phyloP scores from a whole-genome alignment of 2,888 invertebrate species.

The Pasiphila rectangulata region DNA sequence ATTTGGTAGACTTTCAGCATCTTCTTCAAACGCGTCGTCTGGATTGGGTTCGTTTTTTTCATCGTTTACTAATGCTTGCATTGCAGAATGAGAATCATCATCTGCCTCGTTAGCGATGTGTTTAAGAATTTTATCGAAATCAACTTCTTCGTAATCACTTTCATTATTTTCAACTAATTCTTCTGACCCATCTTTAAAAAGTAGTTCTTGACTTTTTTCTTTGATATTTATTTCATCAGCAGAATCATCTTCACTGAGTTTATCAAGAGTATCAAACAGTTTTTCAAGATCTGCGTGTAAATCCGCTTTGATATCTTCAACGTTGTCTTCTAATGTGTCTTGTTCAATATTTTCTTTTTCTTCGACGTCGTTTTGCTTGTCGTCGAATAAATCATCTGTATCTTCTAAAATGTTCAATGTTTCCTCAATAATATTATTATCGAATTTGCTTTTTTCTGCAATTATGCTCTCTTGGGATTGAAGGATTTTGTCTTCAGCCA shows the following conservation, averaged over 20 bases:
- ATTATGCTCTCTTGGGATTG: too few relatives aligned
- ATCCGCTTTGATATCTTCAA: conserved; percentile 48
- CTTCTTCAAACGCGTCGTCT: conserved; percentile 23
- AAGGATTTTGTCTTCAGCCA: too few relatives aligned
- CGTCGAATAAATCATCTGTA: background rate
- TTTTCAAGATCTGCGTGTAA: conserved; percentile 54
- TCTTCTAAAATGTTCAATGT: background rate
- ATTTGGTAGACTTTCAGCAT: conserved; percentile 20
- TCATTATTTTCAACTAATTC: conserved; percentile 25
- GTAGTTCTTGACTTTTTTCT: conserved; percentile 20
- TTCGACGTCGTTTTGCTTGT: conserved; percentile 1
- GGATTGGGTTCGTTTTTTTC: conserved; percentile 27
- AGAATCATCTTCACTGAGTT: conserved; percentile 40
- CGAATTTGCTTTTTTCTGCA: background rate
- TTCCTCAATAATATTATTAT: background rate
- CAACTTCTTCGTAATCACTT: conserved; percentile 28
- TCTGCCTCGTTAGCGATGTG: conserved; percentile 23
- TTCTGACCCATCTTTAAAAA: conserved; percentile 18
- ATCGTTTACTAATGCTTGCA: conserved; percentile 19
- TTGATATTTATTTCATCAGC: conserved; percentile 25
- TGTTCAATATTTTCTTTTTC: conserved; percentile 14
- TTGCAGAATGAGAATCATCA: conserved; percentile 10
- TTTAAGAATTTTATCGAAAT: conserved; percentile 36
- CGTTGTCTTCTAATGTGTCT: conserved; percentile 41
- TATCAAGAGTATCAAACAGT: conserved; percentile 50